Conservation (phyloP, 2,888 invertebrate species). For the Maniola hyperantus region DNA sequence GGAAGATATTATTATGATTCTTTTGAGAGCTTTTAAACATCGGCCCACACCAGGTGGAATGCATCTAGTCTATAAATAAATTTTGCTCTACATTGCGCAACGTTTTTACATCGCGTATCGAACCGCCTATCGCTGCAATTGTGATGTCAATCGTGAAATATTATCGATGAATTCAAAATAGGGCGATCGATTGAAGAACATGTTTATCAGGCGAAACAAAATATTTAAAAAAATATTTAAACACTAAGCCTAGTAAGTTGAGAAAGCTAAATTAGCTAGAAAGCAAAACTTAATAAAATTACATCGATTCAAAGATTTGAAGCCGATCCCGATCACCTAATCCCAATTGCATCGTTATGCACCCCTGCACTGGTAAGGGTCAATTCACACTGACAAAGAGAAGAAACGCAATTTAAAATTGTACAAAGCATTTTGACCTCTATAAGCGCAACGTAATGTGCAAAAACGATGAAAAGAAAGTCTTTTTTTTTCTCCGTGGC, state of each 20-base stretch:
- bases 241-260: too few relatives aligned
- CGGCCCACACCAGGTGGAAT: neutral
- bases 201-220: too few relatives aligned
- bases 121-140: slow-evolving; percentile 1
- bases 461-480: too few relatives aligned
- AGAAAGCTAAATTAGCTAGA: too few relatives aligned
- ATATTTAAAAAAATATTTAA: too few relatives aligned
- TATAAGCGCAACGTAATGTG: too few relatives aligned
- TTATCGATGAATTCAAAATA: neutral
- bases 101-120: slow-evolving; percentile 7
- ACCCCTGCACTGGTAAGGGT: slow-evolving; percentile 40
- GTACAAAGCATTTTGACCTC: too few relatives aligned
- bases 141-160: neutral
- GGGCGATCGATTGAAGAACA: neutral
- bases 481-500: too few relatives aligned
- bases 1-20: neutral
- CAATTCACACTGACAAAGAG: too few relatives aligned
- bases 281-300: too few relatives aligned
- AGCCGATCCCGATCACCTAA: slow-evolving; percentile 5
- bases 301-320: neutral
- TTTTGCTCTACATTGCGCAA: slow-evolving; percentile 7
- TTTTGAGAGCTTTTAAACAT: neutral
- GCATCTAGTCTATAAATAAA: slow-evolving; percentile 15
- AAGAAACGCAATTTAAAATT: too few relatives aligned
- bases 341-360: slow-evolving; percentile 35